Evolutionary conservation across 1,140 invertebrate species (phyloP).

Genomic region (Aethina tumida): DNA sequence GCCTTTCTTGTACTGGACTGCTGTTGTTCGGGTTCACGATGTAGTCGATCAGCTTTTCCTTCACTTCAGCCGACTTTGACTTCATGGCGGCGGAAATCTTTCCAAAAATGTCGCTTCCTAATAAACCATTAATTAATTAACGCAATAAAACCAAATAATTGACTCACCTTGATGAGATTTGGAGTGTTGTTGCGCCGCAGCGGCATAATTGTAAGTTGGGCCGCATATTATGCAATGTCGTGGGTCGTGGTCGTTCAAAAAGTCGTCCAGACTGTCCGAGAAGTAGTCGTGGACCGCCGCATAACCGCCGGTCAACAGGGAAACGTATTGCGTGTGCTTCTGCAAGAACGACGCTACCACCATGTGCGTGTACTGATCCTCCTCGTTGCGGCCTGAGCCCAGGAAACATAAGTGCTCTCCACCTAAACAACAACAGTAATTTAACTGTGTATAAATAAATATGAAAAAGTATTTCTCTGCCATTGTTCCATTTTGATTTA

Average conservation of each 20-base stretch:
- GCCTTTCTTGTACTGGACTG: slow-evolving; percentile 47
- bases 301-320: slow-evolving; percentile 87
- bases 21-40: slow-evolving; percentile 64
- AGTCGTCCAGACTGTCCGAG: slow-evolving; percentile 65
- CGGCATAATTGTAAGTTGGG: slow-evolving; percentile 37
- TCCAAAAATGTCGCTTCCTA: no score
- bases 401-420: slow-evolving; percentile 97
- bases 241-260: slow-evolving; percentile 72
- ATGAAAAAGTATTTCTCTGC: not conserved
- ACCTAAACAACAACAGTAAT: slow-evolving; percentile 18
- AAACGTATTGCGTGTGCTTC: slow-evolving; percentile 86
- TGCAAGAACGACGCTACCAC: slow-evolving; percentile 95
- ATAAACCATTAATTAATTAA: not conserved
- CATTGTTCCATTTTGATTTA: no score
- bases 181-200: slow-evolving; percentile 23
- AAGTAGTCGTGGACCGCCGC: slow-evolving; percentile 80
- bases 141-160: not conserved
- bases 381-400: slow-evolving; percentile 88
- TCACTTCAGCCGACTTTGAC: slow-evolving; percentile 84
- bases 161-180: slow-evolving; percentile 35
- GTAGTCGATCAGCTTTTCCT: slow-evolving; percentile 87
- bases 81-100: slow-evolving; percentile 74
- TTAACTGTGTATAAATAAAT: not conserved
- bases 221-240: slow-evolving; percentile 72
- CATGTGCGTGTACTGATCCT: slow-evolving; percentile 97